phyloP scores from a whole-genome alignment of 30 jellyfish, hydroid and myxozoan species.

The Calvadosia cruxmelitensis region DNA sequence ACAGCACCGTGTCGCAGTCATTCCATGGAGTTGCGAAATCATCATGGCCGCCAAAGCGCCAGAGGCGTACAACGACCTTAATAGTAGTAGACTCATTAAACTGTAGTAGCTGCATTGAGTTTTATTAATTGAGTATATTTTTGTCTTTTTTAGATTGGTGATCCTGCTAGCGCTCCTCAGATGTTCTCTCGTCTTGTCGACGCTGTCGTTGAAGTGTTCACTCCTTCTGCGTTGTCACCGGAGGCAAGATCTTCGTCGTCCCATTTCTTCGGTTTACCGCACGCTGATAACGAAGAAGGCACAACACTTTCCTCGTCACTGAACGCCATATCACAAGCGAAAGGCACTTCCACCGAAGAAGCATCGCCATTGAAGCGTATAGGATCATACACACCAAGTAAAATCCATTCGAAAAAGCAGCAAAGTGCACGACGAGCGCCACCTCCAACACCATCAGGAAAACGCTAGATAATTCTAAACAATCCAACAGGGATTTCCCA shows the following conservation, averaged over 20 bases:
- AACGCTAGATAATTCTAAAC: not conserved
- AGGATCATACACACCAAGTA: constrained; percentile 31
- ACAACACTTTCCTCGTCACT: constrained; percentile 49
- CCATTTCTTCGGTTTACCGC: constrained; percentile 50
- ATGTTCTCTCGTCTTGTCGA: constrained; percentile 82
- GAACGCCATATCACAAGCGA: constrained; percentile 39
- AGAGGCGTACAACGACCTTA: too few species aligned
- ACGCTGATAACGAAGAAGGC: constrained; percentile 47
- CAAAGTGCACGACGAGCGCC: not conserved
- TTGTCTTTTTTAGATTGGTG: constrained; percentile 19
- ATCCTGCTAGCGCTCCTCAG: constrained; percentile 85
- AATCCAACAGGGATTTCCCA: too few species aligned
- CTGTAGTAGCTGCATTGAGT: too few species aligned
- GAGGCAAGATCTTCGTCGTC: constrained; percentile 78
- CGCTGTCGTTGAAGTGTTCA: constrained; percentile 53
- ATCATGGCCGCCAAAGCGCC: too few species aligned
- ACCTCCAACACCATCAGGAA: not conserved
- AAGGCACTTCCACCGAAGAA: constrained; percentile 1
- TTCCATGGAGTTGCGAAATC: too few species aligned
- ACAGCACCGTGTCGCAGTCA: too few species aligned
- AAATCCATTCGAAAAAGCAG: constrained; percentile 13
- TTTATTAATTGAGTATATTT: too few species aligned
- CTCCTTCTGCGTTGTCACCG: constrained; percentile 46
- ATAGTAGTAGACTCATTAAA: too few species aligned
- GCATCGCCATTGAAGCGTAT: constrained; percentile 25